Percentiles rank a stretch among this genome's conserved stretches.
Evolutionary conservation across 2,797 vertebrate species (phyloP).

Genomic region (Mionectes olivaceus): DNA sequence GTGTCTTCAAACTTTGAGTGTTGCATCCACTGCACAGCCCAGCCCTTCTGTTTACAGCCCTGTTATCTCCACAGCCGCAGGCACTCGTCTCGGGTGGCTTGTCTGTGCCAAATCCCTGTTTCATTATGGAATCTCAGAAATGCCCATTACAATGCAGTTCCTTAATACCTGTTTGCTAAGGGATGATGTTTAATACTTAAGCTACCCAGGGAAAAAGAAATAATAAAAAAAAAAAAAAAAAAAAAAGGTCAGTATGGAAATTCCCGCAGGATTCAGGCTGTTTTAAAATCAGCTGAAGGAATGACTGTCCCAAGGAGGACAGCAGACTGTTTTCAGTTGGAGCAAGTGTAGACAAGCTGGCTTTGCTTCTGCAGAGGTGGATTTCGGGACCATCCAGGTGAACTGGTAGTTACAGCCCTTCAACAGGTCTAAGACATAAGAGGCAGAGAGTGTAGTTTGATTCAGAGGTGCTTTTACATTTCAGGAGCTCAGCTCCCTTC

Average conservation of each 20-base stretch:
- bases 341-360: background rate
- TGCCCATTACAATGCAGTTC: constrained; percentile 49
- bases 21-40: background rate
- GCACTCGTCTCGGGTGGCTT: background rate
- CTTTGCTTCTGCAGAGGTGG: background rate
- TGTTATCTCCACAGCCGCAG: constrained; percentile 27
- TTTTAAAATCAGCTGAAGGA: background rate
- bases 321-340: background rate
- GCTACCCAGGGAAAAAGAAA: background rate
- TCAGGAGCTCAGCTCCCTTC: background rate
- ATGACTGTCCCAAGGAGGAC: background rate
- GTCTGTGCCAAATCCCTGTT: constrained; percentile 32
- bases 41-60: constrained; percentile 36
- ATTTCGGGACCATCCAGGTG: background rate
- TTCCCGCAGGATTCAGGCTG: background rate
- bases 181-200: constrained; percentile 45
- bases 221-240: constrained; percentile 2
- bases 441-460: background rate
- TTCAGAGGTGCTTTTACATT: background rate
- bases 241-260: constrained; percentile 15
- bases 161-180: constrained; percentile 44
- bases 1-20: background rate
- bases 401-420: background rate
- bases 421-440: background rate
- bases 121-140: constrained; percentile 63